A percentile compares a stretch with the other conserved stretches of the same genome.
phyloP scores from a whole-genome alignment of 2,113 vertebrate species.

The Cephalopterus ornatus region DNA sequence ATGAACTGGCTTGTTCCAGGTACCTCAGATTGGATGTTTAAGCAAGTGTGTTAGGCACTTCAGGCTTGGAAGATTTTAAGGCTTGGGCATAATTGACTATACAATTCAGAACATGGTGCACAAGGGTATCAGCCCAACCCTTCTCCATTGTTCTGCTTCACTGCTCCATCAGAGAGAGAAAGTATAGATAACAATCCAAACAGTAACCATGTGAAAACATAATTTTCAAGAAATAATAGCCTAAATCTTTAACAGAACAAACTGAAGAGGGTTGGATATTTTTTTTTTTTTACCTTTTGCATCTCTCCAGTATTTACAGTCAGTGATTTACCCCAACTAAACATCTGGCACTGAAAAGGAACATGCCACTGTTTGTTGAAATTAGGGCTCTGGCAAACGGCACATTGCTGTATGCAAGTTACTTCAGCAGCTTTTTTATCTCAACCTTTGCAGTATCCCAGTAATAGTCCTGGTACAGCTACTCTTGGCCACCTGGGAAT shows the following conservation, averaged over 20 bases:
- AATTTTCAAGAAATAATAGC: not conserved
- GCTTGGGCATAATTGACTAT: not conserved
- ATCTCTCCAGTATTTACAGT: not conserved
- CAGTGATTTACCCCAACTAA: not conserved
- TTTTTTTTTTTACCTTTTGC: not conserved
- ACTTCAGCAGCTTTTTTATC: not conserved
- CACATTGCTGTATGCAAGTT: not conserved
- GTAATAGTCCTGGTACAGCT: not conserved
- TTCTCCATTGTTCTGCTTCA: not conserved
- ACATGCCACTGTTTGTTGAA: not conserved
- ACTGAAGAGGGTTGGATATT: not conserved
- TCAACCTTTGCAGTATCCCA: not conserved
- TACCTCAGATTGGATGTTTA: not conserved
- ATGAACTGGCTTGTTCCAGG: not conserved
- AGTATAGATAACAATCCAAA: not conserved
- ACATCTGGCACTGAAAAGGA: slow-evolving; percentile 6
- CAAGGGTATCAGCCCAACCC: not conserved
- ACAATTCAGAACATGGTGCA: not conserved
- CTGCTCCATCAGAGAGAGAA: not conserved
- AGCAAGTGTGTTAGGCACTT: not conserved
- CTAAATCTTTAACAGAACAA: not conserved
- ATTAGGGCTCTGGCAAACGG: not conserved
- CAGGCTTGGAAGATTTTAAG: not conserved
- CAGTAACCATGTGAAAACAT: not conserved
- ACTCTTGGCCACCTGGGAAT: not conserved